Base-by-base conservation (phyloP, 2,113 vertebrate species). In the Sinocyclocheilus rhinocerous region DNA sequence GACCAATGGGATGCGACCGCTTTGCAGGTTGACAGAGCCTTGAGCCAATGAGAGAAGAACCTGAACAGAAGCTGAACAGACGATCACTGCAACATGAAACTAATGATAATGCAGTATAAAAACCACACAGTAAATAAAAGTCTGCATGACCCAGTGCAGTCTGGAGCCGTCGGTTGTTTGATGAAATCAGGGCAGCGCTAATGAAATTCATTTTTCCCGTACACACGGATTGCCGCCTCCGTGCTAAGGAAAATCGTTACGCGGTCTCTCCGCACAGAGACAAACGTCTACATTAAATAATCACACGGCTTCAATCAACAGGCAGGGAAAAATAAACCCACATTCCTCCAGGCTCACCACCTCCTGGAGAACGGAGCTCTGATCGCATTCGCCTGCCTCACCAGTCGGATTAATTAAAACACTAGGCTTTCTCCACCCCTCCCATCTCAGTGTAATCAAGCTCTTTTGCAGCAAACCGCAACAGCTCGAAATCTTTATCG, bases 321-420 rank as follows among this genome's bases (percentile, higher is more conserved):
- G 83, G 83, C 86, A 81, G 82, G 72, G 86, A 81, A 84, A 84
- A 87, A 83, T 77, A 84, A 87, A 83, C 80, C 85, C 85, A 86
- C 85, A 83, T 76, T 86, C 85, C 85, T 86, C 85, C 85, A 83
- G 85, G 80, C 87, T 73, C 63, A 36, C 63, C 48, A 72, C 50
- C 76, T 83, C 86, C 80, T 86, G 73, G 73, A 86, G 39, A 83
- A 86, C 26, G n/a, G 42, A 77, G 63, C 84, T 84, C 69, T 81
- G 69, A 70, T 61, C 24, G 26, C 59, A 50, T 85, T 70, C 26
- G 26, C 48, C 76, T 76, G 76, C 84, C 79, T 75, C 89, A 84
- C 81, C 85, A 72, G 55, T 80, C 75, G 9, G 65, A 84, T 79
- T 88, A 86, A 86, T 83, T 85, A 84, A 88, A 83, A 86, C 78